Base-by-base conservation (phyloP, 2,888 invertebrate species). In the Octodonta nipae region DNA sequence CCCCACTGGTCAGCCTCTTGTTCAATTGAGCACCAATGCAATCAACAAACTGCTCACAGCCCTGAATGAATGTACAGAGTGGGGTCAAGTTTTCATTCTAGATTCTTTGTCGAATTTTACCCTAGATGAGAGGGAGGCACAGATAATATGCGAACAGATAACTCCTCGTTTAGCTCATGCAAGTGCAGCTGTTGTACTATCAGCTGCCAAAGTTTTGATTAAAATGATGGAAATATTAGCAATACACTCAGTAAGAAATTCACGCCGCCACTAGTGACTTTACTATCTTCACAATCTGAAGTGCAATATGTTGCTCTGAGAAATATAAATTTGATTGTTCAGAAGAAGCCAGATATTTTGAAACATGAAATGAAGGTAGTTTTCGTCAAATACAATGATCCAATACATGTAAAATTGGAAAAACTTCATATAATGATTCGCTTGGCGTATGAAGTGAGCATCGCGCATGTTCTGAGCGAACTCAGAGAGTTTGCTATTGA, bases 31-130 rank as follows among this genome's bases (percentile, higher is more conserved):
- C 64, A 85, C 92, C 4, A 88, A 87, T 30, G 95, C 95, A 0
- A 93, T 98, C 45, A 98, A 98, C 66, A 98, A 99, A 63, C 70
- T 98, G 8, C 66, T 98, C 36, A 98, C 98, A 0, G 98, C 98
- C 5, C 69, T 99, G 28, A 98, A 98, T 61, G 98, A 99, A 63
- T 98, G 98, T 61, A 96, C 96, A 2, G 98, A 98, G 62, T 92
- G 91, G 91, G 92, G 91, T 0, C 95, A 96, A 63, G 93, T 96
- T 35, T 98, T 98, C 65, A 98, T 98, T 47, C 67, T 98, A 48
- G 98, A 98, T 64, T 91, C 95, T 0, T 66, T 98, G 38, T 88
- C 95, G 12, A 96, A 95, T 69, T 98, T 96, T 65, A 80, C 81
- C 28, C 96, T 98, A 46, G 96, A 98, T 65, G 89, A 96, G 47